phyloP scores from a whole-genome alignment of 2,113 vertebrate species.

The Peromyscus polionotus region DNA sequence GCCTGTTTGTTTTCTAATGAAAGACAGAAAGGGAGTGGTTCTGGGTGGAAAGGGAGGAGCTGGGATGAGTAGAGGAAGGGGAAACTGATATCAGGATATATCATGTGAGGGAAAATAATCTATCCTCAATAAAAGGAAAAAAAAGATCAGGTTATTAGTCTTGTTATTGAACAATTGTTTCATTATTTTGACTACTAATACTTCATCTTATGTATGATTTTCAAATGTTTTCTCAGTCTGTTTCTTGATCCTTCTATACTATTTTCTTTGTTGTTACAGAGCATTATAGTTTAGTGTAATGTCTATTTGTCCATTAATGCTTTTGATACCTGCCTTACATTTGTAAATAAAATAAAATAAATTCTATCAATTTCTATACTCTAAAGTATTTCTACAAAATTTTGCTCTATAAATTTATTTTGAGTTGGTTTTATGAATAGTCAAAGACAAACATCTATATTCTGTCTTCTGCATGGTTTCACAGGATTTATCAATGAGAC shows the following conservation, averaged over 20 bases:
- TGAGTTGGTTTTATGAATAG: neutral
- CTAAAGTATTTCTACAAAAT: neutral
- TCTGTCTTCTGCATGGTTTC: neutral
- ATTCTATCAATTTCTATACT: neutral
- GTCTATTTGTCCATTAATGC: neutral
- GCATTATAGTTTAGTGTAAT: neutral
- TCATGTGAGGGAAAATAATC: neutral
- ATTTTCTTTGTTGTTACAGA: neutral
- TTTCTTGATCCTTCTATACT: neutral
- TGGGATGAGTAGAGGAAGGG: neutral
- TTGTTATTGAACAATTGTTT: neutral
- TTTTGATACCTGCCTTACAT: neutral
- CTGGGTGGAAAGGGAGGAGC: neutral
- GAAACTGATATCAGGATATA: neutral
- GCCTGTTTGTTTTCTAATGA: neutral
- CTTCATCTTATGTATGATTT: neutral
- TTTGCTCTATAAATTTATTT: neutral
- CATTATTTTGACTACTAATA: neutral
- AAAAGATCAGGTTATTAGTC: neutral
- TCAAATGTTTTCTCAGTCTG: neutral
- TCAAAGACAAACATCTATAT: neutral
- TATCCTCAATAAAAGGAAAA: neutral
- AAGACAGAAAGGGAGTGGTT: neutral
- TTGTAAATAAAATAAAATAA: neutral
- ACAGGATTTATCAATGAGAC: neutral